phyloP scores from a whole-genome alignment of 2,113 vertebrate genomes.

The Channa argus region DNA sequence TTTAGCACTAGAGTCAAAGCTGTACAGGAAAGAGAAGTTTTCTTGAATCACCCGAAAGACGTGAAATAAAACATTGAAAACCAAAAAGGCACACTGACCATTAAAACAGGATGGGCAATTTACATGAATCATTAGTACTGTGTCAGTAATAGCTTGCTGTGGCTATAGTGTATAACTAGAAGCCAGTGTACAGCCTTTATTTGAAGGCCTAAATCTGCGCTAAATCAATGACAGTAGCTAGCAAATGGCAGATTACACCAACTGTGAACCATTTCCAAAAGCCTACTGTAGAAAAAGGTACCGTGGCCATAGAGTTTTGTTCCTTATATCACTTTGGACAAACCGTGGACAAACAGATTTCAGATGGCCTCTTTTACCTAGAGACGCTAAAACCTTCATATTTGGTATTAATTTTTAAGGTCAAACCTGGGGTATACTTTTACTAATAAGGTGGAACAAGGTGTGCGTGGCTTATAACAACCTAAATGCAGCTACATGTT shows the following conservation, averaged over 20 bases:
- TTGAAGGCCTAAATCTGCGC: constrained; percentile 10
- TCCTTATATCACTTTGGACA: no score
- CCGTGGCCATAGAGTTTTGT: no score
- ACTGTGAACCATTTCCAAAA: constrained; percentile 9
- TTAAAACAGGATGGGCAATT: constrained; percentile 13
- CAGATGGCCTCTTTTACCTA: no score
- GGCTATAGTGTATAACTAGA: constrained; percentile 13
- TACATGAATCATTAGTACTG: neutral
- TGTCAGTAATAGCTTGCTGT: constrained; percentile 8
- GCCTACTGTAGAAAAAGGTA: neutral
- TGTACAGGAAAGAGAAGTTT: neutral
- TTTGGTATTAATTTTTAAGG: constrained; percentile 36
- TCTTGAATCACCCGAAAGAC: neutral
- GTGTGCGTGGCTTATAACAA: constrained; percentile 42
- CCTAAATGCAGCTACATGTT: constrained; percentile 48
- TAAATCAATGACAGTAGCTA: neutral
- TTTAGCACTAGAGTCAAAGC: neutral
- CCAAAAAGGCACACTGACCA: neutral
- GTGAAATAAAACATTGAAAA: neutral
- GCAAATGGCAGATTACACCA: neutral
- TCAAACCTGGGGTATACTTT: constrained; percentile 9
- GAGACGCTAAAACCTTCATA: neutral
- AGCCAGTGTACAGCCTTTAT: neutral
- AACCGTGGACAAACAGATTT: no score
- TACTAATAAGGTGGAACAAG: no score